Percentiles rank a stretch among this genome's conserved stretches.
phyloP scores from a whole-genome alignment of 2,888 invertebrate genomes.

The Buathra laborator region DNA sequence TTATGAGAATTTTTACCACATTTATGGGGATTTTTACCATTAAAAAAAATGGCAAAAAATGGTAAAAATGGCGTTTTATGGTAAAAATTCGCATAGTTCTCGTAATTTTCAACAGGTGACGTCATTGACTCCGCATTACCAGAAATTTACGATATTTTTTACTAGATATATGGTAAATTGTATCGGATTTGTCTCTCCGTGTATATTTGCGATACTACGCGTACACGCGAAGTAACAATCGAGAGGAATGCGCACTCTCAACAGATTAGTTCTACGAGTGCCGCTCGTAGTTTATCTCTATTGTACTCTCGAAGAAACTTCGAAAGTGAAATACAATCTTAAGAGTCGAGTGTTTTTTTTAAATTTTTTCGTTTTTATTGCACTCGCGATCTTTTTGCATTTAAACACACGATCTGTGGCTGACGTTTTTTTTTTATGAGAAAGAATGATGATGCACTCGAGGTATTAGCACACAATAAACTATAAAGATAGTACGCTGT shows the following conservation, averaged over 20 bases:
- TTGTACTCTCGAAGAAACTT: not conserved
- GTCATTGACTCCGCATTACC: too few relatives aligned
- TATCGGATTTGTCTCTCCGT: too few relatives aligned
- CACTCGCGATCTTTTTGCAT: too few relatives aligned
- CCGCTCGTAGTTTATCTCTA: not conserved
- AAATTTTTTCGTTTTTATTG: too few relatives aligned
- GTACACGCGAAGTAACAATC: constrained; percentile 17
- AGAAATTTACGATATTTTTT: too few relatives aligned
- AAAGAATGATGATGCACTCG: not conserved
- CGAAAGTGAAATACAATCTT: not conserved
- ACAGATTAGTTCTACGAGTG: not conserved
- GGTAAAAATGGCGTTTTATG: too few relatives aligned
- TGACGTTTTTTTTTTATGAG: not conserved
- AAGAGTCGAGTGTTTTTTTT: not conserved
- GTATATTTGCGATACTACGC: constrained; percentile 16
- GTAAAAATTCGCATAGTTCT: too few relatives aligned
- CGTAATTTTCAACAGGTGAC: too few relatives aligned
- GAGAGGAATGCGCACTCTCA: not conserved
- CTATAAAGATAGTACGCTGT: constrained; percentile 44
- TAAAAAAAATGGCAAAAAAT: too few relatives aligned
- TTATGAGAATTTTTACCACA: too few relatives aligned
- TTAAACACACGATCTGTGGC: not conserved
- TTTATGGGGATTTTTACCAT: too few relatives aligned
- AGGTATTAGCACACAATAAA: constrained; percentile 68
- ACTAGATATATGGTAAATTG: too few relatives aligned